These are phyloP conservation scores for Eptesicus fuscus DNA, from an alignment of 2,113 vertebrate genomes.

Conservation along the genomic window DNA sequence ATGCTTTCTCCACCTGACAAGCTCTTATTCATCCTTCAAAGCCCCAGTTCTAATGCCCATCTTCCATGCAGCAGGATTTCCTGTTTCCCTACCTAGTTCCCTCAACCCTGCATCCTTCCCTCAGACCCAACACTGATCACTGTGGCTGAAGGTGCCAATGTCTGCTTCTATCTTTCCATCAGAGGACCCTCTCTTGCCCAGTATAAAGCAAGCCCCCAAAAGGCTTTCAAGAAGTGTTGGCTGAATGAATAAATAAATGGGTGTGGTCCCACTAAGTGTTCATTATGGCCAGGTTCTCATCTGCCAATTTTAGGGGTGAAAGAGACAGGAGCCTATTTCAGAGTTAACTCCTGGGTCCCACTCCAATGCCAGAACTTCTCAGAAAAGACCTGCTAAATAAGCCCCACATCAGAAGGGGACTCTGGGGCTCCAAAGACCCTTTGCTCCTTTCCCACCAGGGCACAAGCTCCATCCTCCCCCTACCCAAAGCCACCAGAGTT, in stretches of 20 bases:
- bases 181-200: background rate
- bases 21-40: background rate
- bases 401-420: background rate
- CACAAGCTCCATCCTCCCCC: background rate
- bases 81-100: background rate
- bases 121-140: background rate
- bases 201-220: background rate
- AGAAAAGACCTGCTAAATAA: background rate
- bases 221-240: background rate
- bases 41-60: background rate
- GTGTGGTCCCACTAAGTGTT: background rate
- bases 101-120: background rate
- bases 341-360: background rate
- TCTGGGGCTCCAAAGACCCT: background rate
- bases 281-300: background rate
- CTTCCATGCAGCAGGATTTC: background rate
- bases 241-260: background rate
- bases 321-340: background rate
- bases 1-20: background rate
- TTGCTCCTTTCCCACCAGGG: background rate
- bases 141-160: accelerated
- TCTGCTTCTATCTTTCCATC: background rate
- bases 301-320: background rate
- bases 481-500: background rate
- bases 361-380: background rate